Evolutionary conservation across 2,888 invertebrate species (phyloP), one percentile per base, ranked within the genome.

Genomic region (Microplitis manilae): DNA sequence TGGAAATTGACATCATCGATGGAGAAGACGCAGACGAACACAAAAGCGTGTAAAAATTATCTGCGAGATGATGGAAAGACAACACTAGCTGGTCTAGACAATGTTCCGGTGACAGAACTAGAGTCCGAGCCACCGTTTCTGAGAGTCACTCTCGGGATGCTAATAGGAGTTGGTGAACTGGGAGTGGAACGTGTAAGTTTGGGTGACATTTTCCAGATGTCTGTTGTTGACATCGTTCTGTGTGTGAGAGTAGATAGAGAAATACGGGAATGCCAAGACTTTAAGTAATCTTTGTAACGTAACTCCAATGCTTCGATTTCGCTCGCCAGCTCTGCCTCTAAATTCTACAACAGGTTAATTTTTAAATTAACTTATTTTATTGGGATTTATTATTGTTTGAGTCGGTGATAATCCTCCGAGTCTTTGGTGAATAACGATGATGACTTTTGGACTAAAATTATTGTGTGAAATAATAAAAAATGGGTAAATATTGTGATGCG

Each of bases 301-400:
- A 88, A 86, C 82, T 88, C 87, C 86, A 90, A 87, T 81, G 86
- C 86, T 82, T 88, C 88, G 88, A 90, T 88, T 86, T 91, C 90
- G 82, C 86, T 87, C 83, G 90, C 89, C 85, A 92, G 87, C 82
- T 90, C 89, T 84, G 91, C 90, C 88, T 92, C 92, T 88, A 92
- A 86, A 90, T 89, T 91, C 92, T 92, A 92, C 85, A 91, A 91
- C 87, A 90, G 85, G 84, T 87, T 84, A 80, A 85, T 83, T 76
- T 83, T 81, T 65, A 79, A 81, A 76, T 80, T 77, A 75, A 59
- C 13, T 68, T 41, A 61, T 60, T 68, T 41, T 30, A 30, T 30
- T 30, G 30, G 30, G 30, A 30, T 30, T 30, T 30, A 30, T 2
- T 30, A 30, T 30, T 30, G 2, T 30, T 30, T 30, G 30, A 30